Evolutionary conservation across 2,888 invertebrate genomes (phyloP).

Genomic region (Mystacides longicornis): DNA sequence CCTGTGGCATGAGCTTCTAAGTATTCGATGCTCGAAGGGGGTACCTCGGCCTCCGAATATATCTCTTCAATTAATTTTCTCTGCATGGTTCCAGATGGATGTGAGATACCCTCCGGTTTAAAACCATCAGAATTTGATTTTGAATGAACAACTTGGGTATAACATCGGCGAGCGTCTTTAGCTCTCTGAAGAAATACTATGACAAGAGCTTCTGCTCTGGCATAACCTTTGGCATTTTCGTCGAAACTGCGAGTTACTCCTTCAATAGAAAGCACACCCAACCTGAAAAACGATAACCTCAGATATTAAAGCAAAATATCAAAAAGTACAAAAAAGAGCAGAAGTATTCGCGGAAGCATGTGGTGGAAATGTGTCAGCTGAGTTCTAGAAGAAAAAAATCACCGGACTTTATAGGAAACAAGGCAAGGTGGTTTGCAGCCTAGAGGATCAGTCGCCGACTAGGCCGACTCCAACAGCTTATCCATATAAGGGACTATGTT

Average conservation of each 20-base stretch:
- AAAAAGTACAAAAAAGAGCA: too few species aligned
- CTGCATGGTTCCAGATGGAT: constrained; percentile 58
- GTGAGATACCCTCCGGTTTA: constrained; percentile 62
- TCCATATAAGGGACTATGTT: too few species aligned
- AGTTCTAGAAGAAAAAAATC: too few species aligned
- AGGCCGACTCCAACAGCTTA: too few species aligned
- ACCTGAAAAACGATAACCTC: too few species aligned
- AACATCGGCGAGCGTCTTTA: constrained; percentile 56
- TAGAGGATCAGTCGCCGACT: too few species aligned
- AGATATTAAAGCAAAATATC: too few species aligned
- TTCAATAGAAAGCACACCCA: constrained; percentile 73
- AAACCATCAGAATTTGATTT: constrained; percentile 78
- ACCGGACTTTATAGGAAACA: too few species aligned
- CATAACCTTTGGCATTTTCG: constrained; percentile 72
- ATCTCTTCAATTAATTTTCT: constrained; percentile 54
- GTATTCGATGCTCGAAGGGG: constrained; percentile 63
- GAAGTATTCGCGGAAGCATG: too few species aligned
- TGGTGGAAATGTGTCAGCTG: too few species aligned
- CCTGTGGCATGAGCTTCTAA: constrained; percentile 86
- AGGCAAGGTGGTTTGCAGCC: too few species aligned
- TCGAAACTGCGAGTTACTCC: constrained; percentile 91
- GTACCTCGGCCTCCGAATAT: constrained; percentile 61
- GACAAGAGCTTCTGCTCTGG: constrained; percentile 71
- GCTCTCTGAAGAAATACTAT: constrained; percentile 68
- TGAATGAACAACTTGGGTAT: constrained; percentile 65